These are phyloP conservation scores for Ramphastos sulfuratus DNA, from an alignment of 2,113 vertebrate species.

Conservation along the genomic window DNA sequence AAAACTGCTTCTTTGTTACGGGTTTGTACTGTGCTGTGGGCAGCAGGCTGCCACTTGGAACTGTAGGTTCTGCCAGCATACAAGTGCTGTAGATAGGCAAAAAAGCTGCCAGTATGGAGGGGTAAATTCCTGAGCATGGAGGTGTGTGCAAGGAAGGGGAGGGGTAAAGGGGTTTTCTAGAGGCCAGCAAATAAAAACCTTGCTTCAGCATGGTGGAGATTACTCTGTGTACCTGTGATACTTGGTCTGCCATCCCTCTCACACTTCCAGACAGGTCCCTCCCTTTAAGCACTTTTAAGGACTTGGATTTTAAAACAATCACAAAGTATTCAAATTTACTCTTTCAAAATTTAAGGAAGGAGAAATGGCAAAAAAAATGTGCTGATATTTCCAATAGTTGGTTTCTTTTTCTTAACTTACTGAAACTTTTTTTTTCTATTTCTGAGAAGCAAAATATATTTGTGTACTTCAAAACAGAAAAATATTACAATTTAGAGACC, in stretches of 20 bases:
- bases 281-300: not conserved
- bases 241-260: not conserved
- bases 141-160: not conserved
- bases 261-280: not conserved
- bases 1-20: not conserved
- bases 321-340: not conserved
- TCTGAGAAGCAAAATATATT: not conserved
- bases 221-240: not conserved
- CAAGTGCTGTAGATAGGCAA: not conserved
- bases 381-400: not conserved
- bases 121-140: not conserved
- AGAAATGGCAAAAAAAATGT: not conserved
- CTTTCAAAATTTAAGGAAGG: not conserved
- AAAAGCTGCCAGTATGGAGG: no score
- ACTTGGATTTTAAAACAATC: not conserved
- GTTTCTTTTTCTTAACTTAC: not conserved
- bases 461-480: not conserved
- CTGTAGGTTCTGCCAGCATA: not conserved
- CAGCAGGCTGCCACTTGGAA: not conserved
- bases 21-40: not conserved
- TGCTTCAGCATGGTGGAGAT: not conserved
- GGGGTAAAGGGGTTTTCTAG: not conserved
- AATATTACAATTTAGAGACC: not conserved
- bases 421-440: not conserved
- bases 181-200: not conserved